Percentiles rank a stretch among this genome's conserved stretches.
Evolutionary conservation across 2,113 vertebrate genomes (phyloP).

Genomic region (Phoenicopterus ruber): DNA sequence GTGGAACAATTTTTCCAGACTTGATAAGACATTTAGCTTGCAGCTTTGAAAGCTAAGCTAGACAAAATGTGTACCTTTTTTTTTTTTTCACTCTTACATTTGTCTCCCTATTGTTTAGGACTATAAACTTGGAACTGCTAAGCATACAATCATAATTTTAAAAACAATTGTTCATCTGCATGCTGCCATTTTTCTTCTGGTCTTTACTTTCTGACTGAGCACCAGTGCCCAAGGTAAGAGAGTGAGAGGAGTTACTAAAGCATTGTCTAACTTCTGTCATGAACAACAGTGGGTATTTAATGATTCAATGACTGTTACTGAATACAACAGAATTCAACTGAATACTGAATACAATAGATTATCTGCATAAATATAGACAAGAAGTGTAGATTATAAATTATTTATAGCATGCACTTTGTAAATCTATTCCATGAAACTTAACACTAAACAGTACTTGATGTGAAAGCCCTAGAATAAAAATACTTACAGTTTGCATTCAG

Average conservation of each 20-base stretch:
- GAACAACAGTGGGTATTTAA: neutral
- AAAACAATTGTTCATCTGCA: neutral
- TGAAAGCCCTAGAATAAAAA: neutral
- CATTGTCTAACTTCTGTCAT: neutral
- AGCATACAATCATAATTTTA: neutral
- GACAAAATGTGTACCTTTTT: neutral
- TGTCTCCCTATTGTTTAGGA: neutral
- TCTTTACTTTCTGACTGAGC: neutral
- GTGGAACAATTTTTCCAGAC: neutral
- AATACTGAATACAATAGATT: neutral
- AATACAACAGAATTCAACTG: neutral
- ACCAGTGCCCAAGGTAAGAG: neutral
- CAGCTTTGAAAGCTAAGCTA: neutral
- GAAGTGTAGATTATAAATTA: neutral
- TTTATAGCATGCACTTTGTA: neutral
- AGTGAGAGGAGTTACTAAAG: neutral
- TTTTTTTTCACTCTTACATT: neutral
- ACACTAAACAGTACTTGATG: neutral
- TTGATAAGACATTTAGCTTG: neutral
- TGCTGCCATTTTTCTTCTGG: neutral
- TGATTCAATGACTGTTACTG: neutral
- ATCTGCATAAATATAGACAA: neutral
- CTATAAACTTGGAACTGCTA: neutral
- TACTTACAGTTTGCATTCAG: slow-evolving; percentile 70
- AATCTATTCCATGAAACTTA: neutral